phyloP scores from a whole-genome alignment of 2,113 vertebrate species.

The Ceratotherium simum region DNA sequence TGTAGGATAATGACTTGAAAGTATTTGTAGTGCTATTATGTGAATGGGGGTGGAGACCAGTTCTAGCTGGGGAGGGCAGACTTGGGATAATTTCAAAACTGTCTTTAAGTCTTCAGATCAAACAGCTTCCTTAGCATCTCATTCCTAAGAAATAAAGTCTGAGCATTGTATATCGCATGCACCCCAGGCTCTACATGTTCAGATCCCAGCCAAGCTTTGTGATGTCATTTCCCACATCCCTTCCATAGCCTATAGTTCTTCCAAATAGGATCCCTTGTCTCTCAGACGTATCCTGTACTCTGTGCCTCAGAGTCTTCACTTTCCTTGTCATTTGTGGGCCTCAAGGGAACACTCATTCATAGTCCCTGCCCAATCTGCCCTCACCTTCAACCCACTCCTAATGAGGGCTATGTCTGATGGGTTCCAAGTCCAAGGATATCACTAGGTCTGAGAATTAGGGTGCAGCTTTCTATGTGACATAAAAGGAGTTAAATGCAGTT shows the following conservation, averaged over 20 bases:
- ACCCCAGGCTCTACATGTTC: not conserved
- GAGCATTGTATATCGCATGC: accelerated
- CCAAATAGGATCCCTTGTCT: not conserved
- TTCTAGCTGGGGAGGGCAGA: not conserved
- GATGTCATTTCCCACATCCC: not conserved
- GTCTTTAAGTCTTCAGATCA: not conserved
- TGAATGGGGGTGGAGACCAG: not conserved
- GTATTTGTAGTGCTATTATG: not conserved
- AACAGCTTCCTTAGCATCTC: not conserved
- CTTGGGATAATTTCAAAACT: not conserved
- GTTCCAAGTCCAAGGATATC: not conserved
- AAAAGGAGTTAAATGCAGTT: not conserved
- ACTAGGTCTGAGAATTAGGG: not conserved
- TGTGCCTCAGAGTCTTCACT: not conserved
- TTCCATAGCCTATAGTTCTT: not conserved
- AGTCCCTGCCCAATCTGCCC: not conserved
- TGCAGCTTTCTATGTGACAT: not conserved
- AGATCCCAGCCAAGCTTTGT: not conserved
- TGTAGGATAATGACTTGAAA: not conserved
- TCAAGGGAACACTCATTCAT: not conserved
- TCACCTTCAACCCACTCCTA: too few species aligned
- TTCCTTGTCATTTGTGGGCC: not conserved
- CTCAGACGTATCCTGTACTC: not conserved
- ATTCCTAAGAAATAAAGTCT: not conserved
- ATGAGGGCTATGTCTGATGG: not conserved